Percentiles rank a stretch among this genome's conserved stretches.
Conservation (phyloP, 1,140 invertebrate species). For the honey bee (Apis mellifera) region Amel_HAv3.1 CM009932.2:14254001-14254500, state of each 20-base stretch:
- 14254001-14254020: background rate
- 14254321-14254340: background rate
- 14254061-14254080: background rate
- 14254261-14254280: background rate
- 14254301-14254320: fast-evolving
- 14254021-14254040: constrained; percentile 20
- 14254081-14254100: background rate
- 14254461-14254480: background rate
- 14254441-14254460: background rate
- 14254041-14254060: constrained; percentile 4
- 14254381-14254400: no score
- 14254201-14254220: background rate
- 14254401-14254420: no score
- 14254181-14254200: background rate
- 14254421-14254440: no score
- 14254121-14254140: background rate
- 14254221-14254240: background rate
- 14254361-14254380: no score
- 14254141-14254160: background rate
- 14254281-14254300: background rate
- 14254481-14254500: background rate
- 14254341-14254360: no score
- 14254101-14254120: no score
- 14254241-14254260: fast-evolving
- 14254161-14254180: background rate